Percentiles rank a stretch among this genome's conserved stretches.
Evolutionary conservation across 2,797 vertebrate species (phyloP).

Genomic region (Clamator glandarius): DNA sequence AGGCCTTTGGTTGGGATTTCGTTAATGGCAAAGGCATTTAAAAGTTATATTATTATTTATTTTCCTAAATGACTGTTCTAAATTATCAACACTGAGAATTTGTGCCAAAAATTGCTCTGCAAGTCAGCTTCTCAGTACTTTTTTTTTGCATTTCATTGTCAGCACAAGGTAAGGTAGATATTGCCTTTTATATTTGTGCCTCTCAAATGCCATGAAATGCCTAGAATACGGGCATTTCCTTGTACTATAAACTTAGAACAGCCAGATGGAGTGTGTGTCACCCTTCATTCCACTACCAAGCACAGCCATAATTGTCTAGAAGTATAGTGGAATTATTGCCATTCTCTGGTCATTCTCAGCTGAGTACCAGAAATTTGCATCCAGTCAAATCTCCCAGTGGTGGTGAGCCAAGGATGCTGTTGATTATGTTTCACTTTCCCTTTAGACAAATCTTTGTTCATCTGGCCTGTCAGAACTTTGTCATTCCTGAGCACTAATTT

Average conservation of each 20-base stretch:
- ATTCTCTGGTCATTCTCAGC: background rate
- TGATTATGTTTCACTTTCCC: background rate
- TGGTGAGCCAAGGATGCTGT: background rate
- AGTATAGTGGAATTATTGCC: background rate
- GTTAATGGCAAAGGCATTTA: background rate
- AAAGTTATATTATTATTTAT: background rate
- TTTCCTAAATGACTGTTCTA: background rate
- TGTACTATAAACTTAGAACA: background rate
- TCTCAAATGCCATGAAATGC: background rate
- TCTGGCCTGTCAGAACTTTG: background rate
- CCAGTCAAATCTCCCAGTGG: background rate
- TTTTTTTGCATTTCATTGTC: background rate
- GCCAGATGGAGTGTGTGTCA: accelerated
- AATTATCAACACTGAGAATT: background rate
- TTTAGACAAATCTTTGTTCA: background rate
- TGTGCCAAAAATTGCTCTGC: background rate
- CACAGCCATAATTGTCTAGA: background rate
- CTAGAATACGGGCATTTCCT: background rate
- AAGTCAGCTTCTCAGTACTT: background rate
- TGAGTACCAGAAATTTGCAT: background rate
- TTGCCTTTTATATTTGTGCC: background rate
- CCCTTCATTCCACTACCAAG: background rate
- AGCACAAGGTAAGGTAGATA: background rate
- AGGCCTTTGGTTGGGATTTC: background rate
- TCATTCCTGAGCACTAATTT: background rate